Conservation (phyloP, 2,113 vertebrate genomes). For the Nanger granti region DNA sequence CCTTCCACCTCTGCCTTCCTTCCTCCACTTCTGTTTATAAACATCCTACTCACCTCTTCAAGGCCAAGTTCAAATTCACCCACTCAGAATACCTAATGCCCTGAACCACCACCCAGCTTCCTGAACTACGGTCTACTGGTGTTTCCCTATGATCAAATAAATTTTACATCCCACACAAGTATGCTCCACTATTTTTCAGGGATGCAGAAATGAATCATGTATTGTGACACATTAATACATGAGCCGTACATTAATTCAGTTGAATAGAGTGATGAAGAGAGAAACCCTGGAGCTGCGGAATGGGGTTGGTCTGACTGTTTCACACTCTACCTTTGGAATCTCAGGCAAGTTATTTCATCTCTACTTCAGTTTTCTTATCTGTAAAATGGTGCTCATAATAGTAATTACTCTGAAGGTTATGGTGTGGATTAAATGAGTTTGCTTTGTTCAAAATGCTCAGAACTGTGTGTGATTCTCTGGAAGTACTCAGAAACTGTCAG, state of each 20-base stretch:
- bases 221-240: background rate
- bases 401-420: background rate
- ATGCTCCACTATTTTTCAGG: background rate
- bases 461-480: no score
- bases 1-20: background rate
- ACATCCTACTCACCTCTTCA: background rate
- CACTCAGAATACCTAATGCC: background rate
- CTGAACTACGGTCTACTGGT: background rate
- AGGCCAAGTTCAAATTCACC: background rate
- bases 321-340: background rate
- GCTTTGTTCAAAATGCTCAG: background rate
- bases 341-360: background rate
- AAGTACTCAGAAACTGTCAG: background rate
- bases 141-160: background rate
- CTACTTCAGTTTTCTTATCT: background rate
- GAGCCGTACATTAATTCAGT: background rate
- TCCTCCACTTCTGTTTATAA: background rate
- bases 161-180: rapidly evolving
- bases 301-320: background rate
- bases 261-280: background rate
- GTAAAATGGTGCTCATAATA: background rate
- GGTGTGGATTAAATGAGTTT: background rate
- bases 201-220: background rate
- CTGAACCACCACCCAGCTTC: background rate
- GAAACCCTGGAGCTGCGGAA: rapidly evolving